Base-by-base conservation (phyloP, 1,140 invertebrate genomes). In the Calosoma granatense region DNA sequence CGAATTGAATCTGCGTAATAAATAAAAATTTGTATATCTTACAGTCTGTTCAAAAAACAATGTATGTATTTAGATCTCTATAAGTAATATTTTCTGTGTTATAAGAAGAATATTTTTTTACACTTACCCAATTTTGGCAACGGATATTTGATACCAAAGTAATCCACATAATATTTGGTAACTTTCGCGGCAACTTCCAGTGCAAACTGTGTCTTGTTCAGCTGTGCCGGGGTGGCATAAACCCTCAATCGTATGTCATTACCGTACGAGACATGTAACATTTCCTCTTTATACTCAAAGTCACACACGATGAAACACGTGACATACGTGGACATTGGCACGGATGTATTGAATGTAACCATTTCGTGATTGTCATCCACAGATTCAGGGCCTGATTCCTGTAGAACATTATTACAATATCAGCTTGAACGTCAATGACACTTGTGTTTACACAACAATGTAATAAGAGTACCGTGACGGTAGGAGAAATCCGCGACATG, bases 301-400 rank as follows among this genome's bases (percentile, higher is more conserved):
- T 97, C 90, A 60, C 92, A 92, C 0, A 97, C 81, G 51, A 96
- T 91, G 70, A 96, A 93, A 65, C 89, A 92, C 0, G 86, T 82
- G 1, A 96, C 72, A 67, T 97, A 97, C 0, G 92, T 94, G 1
- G 92, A 93, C 93, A 97, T 97, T 14, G 84, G 83, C 0, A 90
- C 83, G 55, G 88, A 90, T 65, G 84, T 82, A 52, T 83, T 72
- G 73, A 95, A 97, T n/a, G 71, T 77, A 0, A 83, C 82, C 17
- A 68, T 57, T 55, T 71, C 69, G 3, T 56, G 21, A 67, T 65
- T 62, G n/a, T 65, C 53, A 56, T 65, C 57, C 11, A 61, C 56
- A 36, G 58, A 53, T n/a, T 70, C 65, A 17, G 59, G n/a, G n/a
- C n/a, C n/a, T n/a, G n/a, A n/a, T n/a, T n/a, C n/a, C n/a, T n/a